Conservation (phyloP, 2,113 vertebrate genomes). For the Jaculus jaculus region DNA sequence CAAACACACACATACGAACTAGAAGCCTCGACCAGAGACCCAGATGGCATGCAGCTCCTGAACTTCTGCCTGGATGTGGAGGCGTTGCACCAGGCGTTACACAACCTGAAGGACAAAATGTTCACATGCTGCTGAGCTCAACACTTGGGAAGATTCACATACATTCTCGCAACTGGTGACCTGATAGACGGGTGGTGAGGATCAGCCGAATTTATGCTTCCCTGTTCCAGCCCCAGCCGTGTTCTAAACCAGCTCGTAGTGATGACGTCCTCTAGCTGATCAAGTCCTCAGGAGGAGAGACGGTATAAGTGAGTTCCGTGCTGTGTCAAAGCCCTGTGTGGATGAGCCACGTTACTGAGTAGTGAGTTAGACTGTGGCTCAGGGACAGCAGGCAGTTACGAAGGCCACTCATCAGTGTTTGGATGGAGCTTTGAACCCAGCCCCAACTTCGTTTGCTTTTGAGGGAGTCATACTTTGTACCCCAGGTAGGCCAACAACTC, state of each 20-base stretch:
- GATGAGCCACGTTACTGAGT: background rate
- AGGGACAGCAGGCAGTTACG: background rate
- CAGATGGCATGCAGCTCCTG: background rate
- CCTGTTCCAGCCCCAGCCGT: background rate
- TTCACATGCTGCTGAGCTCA: background rate
- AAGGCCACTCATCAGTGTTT: background rate
- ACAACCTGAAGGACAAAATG: background rate
- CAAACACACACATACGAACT: too few species aligned
- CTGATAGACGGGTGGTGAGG: fast-evolving
- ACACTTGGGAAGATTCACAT: background rate
- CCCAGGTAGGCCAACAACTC: too few species aligned
- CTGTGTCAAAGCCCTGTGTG: background rate
- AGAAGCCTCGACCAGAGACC: background rate
- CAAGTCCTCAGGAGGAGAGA: background rate
- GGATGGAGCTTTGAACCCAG: background rate
- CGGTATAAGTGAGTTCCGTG: background rate
- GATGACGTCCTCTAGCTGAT: background rate
- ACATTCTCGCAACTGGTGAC: fast-evolving
- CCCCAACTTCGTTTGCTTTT: background rate
- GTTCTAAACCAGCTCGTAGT: background rate
- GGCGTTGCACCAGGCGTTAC: background rate
- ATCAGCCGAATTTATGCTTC: fast-evolving
- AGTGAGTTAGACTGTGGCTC: too few species aligned
- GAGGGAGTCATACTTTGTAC: too few species aligned
- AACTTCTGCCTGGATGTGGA: background rate